A percentile compares a stretch with the other conserved stretches of the same genome.
Conservation (phyloP, 53 echinoderm and acorn worm species). For the Luidia sarsii region DNA sequence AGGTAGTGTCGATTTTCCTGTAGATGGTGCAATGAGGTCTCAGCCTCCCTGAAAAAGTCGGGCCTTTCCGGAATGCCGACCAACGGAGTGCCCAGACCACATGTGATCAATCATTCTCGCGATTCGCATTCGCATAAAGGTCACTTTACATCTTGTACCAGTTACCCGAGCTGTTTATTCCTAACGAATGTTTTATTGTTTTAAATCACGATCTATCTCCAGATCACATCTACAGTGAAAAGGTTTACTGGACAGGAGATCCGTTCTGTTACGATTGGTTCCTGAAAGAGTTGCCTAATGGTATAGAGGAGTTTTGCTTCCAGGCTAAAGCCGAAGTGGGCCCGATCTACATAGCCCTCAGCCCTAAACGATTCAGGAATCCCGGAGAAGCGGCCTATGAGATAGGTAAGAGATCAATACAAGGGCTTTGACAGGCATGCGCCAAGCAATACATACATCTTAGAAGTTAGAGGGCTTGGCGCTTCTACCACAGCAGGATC, state of each 20-base stretch:
- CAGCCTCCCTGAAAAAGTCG: too few relatives aligned
- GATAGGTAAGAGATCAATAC: constrained; percentile 9
- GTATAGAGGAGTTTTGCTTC: constrained; percentile 26
- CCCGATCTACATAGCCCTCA: constrained; percentile 34
- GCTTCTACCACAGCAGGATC: too few relatives aligned
- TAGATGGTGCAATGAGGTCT: too few relatives aligned
- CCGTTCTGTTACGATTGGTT: constrained; percentile 39
- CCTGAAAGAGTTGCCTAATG: constrained; percentile 1
- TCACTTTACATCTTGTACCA: not conserved
- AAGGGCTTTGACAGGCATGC: too few relatives aligned
- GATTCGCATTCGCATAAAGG: too few relatives aligned
- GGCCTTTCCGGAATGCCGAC: too few relatives aligned
- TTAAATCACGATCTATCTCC: not conserved
- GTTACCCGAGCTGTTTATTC: not conserved
- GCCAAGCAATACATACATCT: too few relatives aligned
- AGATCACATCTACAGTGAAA: constrained; percentile 39
- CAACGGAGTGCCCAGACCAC: too few relatives aligned
- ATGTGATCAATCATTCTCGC: too few relatives aligned
- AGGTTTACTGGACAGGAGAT: constrained; percentile 28
- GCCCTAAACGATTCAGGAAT: constrained; percentile 38
- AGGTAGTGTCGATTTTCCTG: too few relatives aligned
- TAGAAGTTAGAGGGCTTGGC: too few relatives aligned
- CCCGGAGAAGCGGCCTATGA: constrained; percentile 36
- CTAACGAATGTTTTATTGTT: not conserved
- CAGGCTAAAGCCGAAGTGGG: constrained; percentile 14